Evolutionary conservation across 2,888 invertebrate genomes (phyloP).

Genomic region (Aphelenchoides bicaudatus): DNA sequence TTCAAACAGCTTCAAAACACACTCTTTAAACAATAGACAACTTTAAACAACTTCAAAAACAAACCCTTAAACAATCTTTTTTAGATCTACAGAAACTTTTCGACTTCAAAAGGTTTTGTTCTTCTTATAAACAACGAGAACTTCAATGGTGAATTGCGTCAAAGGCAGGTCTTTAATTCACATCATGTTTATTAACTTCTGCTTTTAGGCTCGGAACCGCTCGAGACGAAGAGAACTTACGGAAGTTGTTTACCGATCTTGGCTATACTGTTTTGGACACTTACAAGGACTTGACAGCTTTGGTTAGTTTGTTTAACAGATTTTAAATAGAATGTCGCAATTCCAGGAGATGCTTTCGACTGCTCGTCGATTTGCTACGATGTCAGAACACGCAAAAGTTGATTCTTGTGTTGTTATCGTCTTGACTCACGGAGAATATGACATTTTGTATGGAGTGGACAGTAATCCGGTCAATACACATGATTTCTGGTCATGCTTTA

Average conservation of each 20-base stretch:
- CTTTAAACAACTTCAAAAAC: neutral
- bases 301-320: slow-evolving; percentile 4
- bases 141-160: slow-evolving; percentile 33
- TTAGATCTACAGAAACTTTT: slow-evolving; percentile 51
- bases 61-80: slow-evolving; percentile 15
- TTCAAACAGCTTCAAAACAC: no score
- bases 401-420: slow-evolving; percentile 43
- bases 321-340: neutral
- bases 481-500: slow-evolving; percentile 41
- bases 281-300: slow-evolving; percentile 42
- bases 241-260: slow-evolving; percentile 42
- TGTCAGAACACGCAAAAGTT: slow-evolving; percentile 27
- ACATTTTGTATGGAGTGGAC: slow-evolving; percentile 47
- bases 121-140: slow-evolving; percentile 58
- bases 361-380: slow-evolving; percentile 38
- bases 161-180: no score
- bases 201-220: slow-evolving; percentile 53
- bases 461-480: slow-evolving; percentile 34
- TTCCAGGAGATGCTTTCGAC: slow-evolving; percentile 36
- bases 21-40: neutral
- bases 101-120: slow-evolving; percentile 50
- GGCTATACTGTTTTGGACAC: slow-evolving; percentile 44
- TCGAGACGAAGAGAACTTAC: slow-evolving; percentile 45
- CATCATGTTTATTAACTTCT: no score
- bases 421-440: slow-evolving; percentile 56